These are phyloP conservation scores for Alosa alosa DNA, from an alignment of 2,113 vertebrate genomes.

Conservation along the genomic window DNA sequence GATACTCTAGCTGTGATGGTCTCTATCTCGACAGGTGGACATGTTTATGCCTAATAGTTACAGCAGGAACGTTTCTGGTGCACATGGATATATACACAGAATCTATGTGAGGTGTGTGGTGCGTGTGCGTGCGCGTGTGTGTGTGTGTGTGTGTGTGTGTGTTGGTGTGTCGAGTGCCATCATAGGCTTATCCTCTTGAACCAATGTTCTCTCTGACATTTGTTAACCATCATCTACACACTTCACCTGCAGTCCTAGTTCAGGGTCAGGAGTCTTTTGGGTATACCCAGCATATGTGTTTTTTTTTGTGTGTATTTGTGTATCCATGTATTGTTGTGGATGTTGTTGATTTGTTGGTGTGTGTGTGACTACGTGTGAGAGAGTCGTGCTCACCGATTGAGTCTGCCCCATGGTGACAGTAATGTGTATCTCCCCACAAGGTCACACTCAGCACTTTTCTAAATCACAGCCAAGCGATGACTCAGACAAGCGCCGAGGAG, in stretches of 20 bases:
- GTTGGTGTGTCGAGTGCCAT: background rate
- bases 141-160: background rate
- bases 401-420: background rate
- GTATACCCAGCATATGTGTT: background rate
- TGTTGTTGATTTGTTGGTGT: background rate
- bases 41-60: too few species aligned
- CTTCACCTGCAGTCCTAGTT: too few species aligned
- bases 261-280: background rate
- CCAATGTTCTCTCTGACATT: too few species aligned
- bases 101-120: too few species aligned
- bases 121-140: constrained; percentile 3
- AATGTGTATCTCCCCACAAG: background rate
- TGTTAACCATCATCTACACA: too few species aligned
- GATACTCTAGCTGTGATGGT: too few species aligned
- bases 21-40: too few species aligned
- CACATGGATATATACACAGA: too few species aligned
- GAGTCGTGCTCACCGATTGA: background rate
- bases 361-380: background rate
- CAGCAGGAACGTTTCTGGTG: too few species aligned
- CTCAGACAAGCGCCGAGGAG: background rate
- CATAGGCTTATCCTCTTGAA: too few species aligned
- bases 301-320: constrained; percentile 8
- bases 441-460: constrained; percentile 1
- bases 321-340: constrained; percentile 9
- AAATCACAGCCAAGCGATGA: constrained; percentile 1